Evolutionary conservation across 2,888 invertebrate genomes (phyloP).

Genomic region (Erebia epiphron): DNA sequence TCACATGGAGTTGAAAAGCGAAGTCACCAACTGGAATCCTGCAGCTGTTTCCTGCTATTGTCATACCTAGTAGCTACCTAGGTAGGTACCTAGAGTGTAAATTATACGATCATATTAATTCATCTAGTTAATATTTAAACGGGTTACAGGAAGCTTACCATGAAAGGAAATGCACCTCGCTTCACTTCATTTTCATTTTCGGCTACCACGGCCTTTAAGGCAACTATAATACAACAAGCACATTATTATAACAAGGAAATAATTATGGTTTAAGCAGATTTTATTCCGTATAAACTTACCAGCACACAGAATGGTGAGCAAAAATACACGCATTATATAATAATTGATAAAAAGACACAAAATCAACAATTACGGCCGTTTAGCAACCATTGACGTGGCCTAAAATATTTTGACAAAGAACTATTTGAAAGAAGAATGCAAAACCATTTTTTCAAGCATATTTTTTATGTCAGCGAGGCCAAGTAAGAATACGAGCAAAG

Average conservation of each 20-base stretch:
- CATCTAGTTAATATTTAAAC: background rate
- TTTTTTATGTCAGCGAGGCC: conserved; percentile 15
- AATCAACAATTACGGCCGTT: background rate
- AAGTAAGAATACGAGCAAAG: conserved; percentile 13
- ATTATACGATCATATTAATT: background rate
- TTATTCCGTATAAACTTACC: conserved; percentile 52
- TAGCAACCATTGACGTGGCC: conserved; percentile 41
- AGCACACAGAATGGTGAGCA: conserved; percentile 51
- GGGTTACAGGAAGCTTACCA: conserved; percentile 53
- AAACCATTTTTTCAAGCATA: conserved; percentile 32
- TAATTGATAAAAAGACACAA: conserved; percentile 17
- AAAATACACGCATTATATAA: conserved; percentile 26
- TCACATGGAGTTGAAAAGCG: no score
- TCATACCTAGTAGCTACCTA: no score
- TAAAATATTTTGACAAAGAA: conserved; percentile 54
- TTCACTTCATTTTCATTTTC: conserved; percentile 59
- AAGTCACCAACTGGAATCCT: no score
- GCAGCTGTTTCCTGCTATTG: no score
- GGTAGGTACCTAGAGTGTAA: no score
- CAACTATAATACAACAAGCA: conserved; percentile 41
- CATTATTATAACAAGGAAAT: conserved; percentile 13
- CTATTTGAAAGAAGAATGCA: conserved; percentile 69
- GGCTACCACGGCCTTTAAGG: conserved; percentile 51
- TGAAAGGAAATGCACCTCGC: conserved; percentile 60
- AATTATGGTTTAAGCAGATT: background rate